A percentile compares a stretch with the other conserved stretches of the same genome.
Conservation (phyloP, 1,140 invertebrate genomes). For the Drosophila tani region DNA sequence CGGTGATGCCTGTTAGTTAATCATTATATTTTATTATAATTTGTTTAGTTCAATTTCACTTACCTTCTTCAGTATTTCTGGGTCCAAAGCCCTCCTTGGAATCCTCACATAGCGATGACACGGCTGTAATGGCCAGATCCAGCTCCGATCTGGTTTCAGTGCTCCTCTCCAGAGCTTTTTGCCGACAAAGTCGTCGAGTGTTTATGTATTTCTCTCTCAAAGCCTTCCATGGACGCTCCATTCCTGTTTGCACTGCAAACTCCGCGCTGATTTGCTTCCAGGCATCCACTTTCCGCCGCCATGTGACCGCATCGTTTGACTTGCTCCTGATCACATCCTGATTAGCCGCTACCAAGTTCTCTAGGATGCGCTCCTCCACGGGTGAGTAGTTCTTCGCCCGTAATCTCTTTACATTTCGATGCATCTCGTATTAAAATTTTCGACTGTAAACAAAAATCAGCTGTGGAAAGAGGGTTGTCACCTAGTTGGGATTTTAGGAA, state of each 20-base stretch:
- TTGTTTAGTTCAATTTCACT: not conserved
- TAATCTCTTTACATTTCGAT: not conserved
- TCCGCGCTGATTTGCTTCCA: slow-evolving; percentile 9
- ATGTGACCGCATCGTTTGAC: slow-evolving; percentile 2
- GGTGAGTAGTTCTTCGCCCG: slow-evolving; percentile 16
- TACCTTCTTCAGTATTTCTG: slow-evolving; percentile 1
- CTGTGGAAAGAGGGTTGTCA: not conserved
- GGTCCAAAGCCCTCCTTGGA: not conserved
- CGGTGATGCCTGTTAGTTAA: not conserved
- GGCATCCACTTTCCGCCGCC: not conserved
- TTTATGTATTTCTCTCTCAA: slow-evolving; percentile 14
- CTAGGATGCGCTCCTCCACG: slow-evolving; percentile 16
- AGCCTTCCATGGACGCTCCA: not conserved
- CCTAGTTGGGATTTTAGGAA: not conserved
- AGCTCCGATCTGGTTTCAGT: not conserved
- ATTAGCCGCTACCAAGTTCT: not conserved
- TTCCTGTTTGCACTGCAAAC: not conserved
- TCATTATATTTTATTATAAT: not conserved
- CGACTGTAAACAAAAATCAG: slow-evolving; percentile 15
- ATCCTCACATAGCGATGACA: not conserved
- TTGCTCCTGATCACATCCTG: not conserved
- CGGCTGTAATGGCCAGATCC: not conserved
- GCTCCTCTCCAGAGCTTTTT: not conserved
- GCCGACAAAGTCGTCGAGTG: not conserved
- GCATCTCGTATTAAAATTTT: not conserved